A percentile compares a stretch with the other conserved stretches of the same genome.
Conservation (phyloP, 1,140 invertebrate species). For the Phortica variegata region DNA sequence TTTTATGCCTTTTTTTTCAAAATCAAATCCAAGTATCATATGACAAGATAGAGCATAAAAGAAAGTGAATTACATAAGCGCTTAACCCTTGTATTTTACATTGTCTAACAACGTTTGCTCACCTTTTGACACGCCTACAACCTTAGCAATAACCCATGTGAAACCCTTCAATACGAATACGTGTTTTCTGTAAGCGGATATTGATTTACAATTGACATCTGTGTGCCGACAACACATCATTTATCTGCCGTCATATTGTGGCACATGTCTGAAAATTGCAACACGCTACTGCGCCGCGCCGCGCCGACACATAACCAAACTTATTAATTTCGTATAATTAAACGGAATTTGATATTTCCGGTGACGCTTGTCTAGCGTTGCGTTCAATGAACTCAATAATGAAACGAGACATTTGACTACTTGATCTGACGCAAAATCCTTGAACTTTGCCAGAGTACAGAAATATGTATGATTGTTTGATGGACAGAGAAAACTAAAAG, state of each 20-base stretch:
- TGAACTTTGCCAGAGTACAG: slow-evolving; percentile 44
- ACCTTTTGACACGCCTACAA: slow-evolving; percentile 4
- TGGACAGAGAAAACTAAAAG: too few species aligned
- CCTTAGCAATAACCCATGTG: too few species aligned
- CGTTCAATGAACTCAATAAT: slow-evolving; percentile 36
- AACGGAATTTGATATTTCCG: slow-evolving; percentile 52
- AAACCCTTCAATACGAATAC: too few species aligned
- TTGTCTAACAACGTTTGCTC: too few species aligned
- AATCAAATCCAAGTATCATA: too few species aligned
- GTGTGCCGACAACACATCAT: not conserved
- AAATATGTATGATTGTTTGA: slow-evolving; percentile 36
- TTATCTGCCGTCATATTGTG: not conserved
- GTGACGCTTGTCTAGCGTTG: slow-evolving; percentile 15
- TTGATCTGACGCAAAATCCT: slow-evolving; percentile 31
- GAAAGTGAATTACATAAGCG: too few species aligned
- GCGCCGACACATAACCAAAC: slow-evolving; percentile 36
- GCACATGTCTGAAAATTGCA: slow-evolving; percentile 19
- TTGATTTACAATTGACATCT: slow-evolving; percentile 20
- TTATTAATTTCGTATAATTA: slow-evolving; percentile 53
- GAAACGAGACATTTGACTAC: too few species aligned
- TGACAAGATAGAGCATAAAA: too few species aligned
- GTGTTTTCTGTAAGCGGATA: slow-evolving; percentile 3
- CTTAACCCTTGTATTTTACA: too few species aligned
- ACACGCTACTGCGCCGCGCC: slow-evolving; percentile 26
- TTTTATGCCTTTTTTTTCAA: too few species aligned